Evolutionary conservation across 2,113 vertebrate genomes (phyloP).

Genomic region (Pogonocichla stellata): DNA sequence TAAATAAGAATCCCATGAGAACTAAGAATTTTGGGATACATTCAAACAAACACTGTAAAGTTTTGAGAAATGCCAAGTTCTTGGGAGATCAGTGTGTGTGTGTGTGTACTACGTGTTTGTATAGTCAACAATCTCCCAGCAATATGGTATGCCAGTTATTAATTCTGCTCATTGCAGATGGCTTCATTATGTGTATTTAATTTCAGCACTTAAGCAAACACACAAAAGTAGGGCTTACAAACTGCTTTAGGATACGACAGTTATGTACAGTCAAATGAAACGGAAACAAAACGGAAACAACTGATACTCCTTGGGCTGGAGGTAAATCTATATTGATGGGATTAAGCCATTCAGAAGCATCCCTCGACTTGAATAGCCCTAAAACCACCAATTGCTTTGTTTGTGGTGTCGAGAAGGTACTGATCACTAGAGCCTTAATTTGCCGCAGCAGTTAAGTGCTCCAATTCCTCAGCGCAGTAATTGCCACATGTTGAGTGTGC

Average conservation of each 20-base stretch:
- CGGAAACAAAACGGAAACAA: constrained; percentile 8
- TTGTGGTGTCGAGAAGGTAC: constrained; percentile 30
- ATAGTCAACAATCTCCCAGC: constrained; percentile 63
- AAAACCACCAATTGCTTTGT: constrained; percentile 35
- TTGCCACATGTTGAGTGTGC: constrained; percentile 80
- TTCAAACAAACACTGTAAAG: constrained; percentile 46
- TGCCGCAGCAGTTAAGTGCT: constrained; percentile 77
- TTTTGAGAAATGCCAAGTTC: constrained; percentile 40
- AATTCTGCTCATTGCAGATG: constrained; percentile 66
- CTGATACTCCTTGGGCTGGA: constrained; percentile 22
- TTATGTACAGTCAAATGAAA: constrained; percentile 46
- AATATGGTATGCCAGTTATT: constrained; percentile 71
- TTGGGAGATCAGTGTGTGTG: not conserved
- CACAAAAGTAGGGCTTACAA: constrained; percentile 35
- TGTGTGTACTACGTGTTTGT: constrained; percentile 32
- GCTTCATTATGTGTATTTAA: constrained; percentile 68
- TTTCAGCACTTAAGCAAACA: constrained; percentile 66
- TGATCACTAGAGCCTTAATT: constrained; percentile 67
- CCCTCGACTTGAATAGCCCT: constrained; percentile 1
- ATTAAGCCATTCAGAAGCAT: constrained; percentile 31
- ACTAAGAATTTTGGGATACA: constrained; percentile 26
- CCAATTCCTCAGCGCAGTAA: constrained; percentile 77
- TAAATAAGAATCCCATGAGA: constrained; percentile 44
- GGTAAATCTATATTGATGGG: constrained; percentile 47
- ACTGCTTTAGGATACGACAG: constrained; percentile 26